Evolutionary conservation across 2,888 invertebrate species (phyloP).

Genomic region (Cactoblastis cactorum): DNA sequence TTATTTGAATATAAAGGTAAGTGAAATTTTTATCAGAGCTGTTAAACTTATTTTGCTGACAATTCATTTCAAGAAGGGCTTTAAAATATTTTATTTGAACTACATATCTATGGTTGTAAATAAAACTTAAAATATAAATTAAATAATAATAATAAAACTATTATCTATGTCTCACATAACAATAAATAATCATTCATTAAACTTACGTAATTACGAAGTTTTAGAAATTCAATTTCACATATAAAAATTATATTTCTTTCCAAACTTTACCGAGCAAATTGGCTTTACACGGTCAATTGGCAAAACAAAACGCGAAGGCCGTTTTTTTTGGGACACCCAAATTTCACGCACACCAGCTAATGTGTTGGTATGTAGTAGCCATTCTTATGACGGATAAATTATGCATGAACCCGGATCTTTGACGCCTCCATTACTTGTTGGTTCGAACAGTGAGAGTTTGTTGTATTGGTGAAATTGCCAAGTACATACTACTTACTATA

Average conservation of each 20-base stretch:
- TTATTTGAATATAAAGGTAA: neutral
- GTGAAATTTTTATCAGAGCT: no score
- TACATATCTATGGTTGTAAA: no score
- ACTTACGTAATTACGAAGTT: neutral
- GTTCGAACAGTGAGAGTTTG: neutral
- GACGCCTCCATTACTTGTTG: neutral
- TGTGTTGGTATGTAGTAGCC: constrained; percentile 6
- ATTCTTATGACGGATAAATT: constrained; percentile 11
- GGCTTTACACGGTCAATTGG: constrained; percentile 2
- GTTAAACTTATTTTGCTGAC: no score
- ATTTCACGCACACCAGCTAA: constrained; percentile 8
- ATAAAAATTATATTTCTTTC: neutral
- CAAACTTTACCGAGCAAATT: neutral
- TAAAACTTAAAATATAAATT: no score
- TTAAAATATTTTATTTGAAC: no score
- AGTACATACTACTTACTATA: no score
- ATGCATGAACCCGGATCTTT: constrained; percentile 14
- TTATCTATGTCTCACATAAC: no score
- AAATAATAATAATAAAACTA: no score
- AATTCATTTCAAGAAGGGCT: no score
- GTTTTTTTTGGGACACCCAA: constrained; percentile 11
- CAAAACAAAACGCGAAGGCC: constrained; percentile 10
- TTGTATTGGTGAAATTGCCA: no score
- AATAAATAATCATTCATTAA: no score
- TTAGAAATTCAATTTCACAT: neutral